A percentile compares a stretch with the other conserved stretches of the same genome.
Evolutionary conservation across 2,113 vertebrate species (phyloP).

Genomic region (Periophthalmus modestus): DNA sequence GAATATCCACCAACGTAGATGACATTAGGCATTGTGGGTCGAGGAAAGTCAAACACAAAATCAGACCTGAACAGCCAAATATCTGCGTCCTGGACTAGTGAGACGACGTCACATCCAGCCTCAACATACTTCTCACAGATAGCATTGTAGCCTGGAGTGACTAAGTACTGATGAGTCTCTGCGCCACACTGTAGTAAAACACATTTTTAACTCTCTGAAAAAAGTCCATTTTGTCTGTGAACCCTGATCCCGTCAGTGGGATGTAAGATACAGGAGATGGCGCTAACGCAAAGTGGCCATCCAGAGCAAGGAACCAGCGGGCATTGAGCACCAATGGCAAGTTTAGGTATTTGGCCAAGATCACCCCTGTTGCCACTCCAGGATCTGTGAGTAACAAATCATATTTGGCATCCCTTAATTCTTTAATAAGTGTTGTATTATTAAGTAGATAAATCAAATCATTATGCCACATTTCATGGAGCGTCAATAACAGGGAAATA

Average conservation of each 20-base stretch:
- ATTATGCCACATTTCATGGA: constrained; percentile 23
- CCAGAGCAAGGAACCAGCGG: constrained; percentile 71
- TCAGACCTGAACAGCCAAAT: constrained; percentile 70
- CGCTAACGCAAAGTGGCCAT: constrained; percentile 69
- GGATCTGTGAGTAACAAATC: constrained; percentile 77
- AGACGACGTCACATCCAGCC: constrained; percentile 55
- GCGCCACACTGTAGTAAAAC: constrained; percentile 39
- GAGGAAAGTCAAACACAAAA: constrained; percentile 76
- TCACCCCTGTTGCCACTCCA: constrained; percentile 45
- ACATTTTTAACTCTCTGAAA: constrained; percentile 71
- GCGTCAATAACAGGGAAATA: background rate
- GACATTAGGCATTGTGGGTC: constrained; percentile 73
- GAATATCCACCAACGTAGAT: constrained; percentile 73
- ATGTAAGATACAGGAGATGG: constrained; percentile 76
- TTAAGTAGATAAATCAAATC: constrained; percentile 41
- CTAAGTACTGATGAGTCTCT: constrained; percentile 48
- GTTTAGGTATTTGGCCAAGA: constrained; percentile 73
- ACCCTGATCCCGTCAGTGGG: constrained; percentile 67
- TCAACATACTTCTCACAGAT: constrained; percentile 68
- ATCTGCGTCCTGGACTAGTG: constrained; percentile 72
- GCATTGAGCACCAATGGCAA: constrained; percentile 74
- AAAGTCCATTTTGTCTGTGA: constrained; percentile 75
- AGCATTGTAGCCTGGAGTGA: constrained; percentile 60
- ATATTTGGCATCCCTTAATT: constrained; percentile 50
- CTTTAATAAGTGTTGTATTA: constrained; percentile 39